phyloP scores from a whole-genome alignment of 2,888 invertebrate species.

The Thera britannica region DNA sequence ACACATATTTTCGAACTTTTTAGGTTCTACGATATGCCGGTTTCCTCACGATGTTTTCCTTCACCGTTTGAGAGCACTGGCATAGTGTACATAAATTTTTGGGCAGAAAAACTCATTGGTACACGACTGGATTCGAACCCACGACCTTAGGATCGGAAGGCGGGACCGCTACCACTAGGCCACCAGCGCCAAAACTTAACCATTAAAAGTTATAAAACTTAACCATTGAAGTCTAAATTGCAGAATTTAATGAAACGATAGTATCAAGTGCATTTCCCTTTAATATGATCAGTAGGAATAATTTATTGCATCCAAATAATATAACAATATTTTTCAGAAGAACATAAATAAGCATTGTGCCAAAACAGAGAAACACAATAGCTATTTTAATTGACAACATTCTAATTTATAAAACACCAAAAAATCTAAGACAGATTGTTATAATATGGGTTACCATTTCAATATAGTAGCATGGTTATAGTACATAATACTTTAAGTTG shows the following conservation, averaged over 20 bases:
- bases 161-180: too few species aligned
- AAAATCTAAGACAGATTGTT: conserved; percentile 78
- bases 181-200: too few species aligned
- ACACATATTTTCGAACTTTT: too few species aligned
- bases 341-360: conserved; percentile 40
- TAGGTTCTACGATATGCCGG: too few species aligned
- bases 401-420: conserved; percentile 85
- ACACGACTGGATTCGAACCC: too few species aligned
- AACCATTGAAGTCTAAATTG: background rate
- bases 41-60: too few species aligned
- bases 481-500: conserved; percentile 71
- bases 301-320: conserved; percentile 47
- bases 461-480: conserved; percentile 61
- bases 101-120: too few species aligned
- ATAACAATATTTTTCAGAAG: conserved; percentile 33
- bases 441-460: conserved; percentile 71
- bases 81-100: too few species aligned
- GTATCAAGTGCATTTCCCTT: conserved; percentile 47
- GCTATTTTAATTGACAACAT: conserved; percentile 81
- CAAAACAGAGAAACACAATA: conserved; percentile 53
- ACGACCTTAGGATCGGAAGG: too few species aligned
- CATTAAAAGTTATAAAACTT: too few species aligned
- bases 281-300: conserved; percentile 49
- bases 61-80: too few species aligned
- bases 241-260: conserved; percentile 42